phyloP scores from a whole-genome alignment of 2,888 invertebrate species.

The Campaea margaritaria region DNA sequence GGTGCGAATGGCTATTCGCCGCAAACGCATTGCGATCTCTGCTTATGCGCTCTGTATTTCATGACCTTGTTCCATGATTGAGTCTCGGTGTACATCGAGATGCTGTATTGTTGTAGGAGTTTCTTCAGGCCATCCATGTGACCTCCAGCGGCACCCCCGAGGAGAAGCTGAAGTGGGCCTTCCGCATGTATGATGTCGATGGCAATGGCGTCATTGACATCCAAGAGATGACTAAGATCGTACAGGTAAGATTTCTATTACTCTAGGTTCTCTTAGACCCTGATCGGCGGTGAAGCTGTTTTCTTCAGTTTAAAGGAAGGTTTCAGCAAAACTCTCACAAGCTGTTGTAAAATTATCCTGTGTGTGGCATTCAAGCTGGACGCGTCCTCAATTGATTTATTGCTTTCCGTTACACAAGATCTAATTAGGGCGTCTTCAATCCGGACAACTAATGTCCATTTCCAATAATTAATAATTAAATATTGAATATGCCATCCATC shows the following conservation, averaged over 20 bases:
- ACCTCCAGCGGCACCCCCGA: constrained; percentile 99
- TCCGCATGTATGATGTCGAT: constrained; percentile 99
- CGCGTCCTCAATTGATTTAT: too few relatives aligned
- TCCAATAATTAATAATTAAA: too few relatives aligned
- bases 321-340: too few relatives aligned
- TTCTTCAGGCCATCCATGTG: constrained; percentile 98
- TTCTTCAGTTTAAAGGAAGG: too few relatives aligned
- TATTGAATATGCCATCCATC: too few relatives aligned
- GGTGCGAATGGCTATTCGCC: constrained; percentile 18
- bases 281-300: too few relatives aligned
- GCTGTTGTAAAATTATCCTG: too few relatives aligned
- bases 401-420: too few relatives aligned
- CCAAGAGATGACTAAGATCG: constrained; percentile 99
- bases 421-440: too few relatives aligned
- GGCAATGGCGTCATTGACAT: constrained; percentile 99
- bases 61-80: neutral
- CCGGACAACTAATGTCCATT: too few relatives aligned
- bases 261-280: too few relatives aligned
- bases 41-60: constrained; percentile 7
- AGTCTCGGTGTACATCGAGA: constrained; percentile 46
- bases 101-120: constrained; percentile 90
- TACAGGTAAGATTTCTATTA: constrained; percentile 89
- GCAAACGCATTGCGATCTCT: constrained; percentile 21
- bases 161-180: constrained; percentile 99
- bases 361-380: too few relatives aligned